phyloP scores from a whole-genome alignment of 2,888 invertebrate species.

The Drosophila koepferae region DNA sequence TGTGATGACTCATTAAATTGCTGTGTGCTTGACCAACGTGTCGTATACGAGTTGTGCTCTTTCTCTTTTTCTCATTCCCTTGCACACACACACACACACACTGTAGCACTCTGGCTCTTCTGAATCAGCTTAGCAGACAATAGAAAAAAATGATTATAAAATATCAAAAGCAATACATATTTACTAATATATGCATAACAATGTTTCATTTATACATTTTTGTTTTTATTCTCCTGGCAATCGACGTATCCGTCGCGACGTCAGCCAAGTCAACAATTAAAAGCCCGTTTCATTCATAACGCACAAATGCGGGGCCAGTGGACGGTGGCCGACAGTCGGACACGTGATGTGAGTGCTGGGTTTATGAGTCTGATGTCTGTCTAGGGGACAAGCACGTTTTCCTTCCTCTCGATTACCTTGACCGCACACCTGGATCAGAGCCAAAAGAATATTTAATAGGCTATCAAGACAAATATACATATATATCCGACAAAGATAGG shows the following conservation, averaged over 20 bases:
- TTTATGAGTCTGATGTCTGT: constrained; percentile 3
- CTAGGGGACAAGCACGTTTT: constrained; percentile 12
- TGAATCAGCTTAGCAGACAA: constrained; percentile 38
- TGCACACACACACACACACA: too few relatives aligned
- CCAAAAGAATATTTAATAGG: constrained; percentile 24
- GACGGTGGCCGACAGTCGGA: constrained; percentile 22
- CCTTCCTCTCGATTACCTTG: constrained; percentile 35
- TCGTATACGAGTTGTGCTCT: constrained; percentile 33
- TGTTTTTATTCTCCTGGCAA: constrained; percentile 34
- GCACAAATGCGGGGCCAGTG: constrained; percentile 41
- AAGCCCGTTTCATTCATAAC: constrained; percentile 73
- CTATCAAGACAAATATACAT: not conserved
- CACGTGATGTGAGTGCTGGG: constrained; percentile 38
- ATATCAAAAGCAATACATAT: constrained; percentile 34
- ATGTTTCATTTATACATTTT: constrained; percentile 29
- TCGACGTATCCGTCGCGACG: constrained; percentile 25
- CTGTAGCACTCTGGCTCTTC: not conserved
- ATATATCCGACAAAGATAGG: not conserved
- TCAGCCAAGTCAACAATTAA: constrained; percentile 67
- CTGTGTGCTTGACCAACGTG: constrained; percentile 49
- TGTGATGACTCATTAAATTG: constrained; percentile 50
- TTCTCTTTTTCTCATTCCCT: not conserved
- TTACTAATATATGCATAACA: constrained; percentile 47
- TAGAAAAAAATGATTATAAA: constrained; percentile 35
- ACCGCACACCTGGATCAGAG: constrained; percentile 42